These are phyloP conservation scores for Sinotaia quadrata DNA, from an alignment of 2,888 invertebrate species.

Conservation along the genomic window DNA sequence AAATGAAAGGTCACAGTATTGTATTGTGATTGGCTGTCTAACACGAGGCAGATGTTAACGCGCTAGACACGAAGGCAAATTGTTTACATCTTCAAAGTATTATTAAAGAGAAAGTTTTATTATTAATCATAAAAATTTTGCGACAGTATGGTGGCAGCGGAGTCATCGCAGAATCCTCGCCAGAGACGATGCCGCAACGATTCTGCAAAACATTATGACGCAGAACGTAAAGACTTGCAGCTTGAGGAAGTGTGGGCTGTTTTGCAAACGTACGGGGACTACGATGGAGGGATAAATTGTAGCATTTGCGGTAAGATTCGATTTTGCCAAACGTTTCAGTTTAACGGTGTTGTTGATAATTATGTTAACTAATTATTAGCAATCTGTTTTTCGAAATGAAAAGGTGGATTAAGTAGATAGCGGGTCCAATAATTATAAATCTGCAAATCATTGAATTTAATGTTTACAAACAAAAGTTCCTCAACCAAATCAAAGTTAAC, in stretches of 20 bases:
- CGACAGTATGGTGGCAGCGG: conserved; percentile 1
- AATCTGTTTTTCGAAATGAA: too few species aligned
- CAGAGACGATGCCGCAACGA: conserved; percentile 45
- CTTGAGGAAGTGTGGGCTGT: conserved; percentile 54
- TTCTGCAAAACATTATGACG: conserved; percentile 47
- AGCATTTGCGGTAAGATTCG: conserved; percentile 60
- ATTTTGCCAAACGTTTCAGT: too few species aligned
- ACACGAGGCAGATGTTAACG: conserved; percentile 14
- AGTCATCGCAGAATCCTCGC: conserved; percentile 29
- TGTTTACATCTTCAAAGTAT: conserved; percentile 1
- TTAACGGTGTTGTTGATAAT: too few species aligned
- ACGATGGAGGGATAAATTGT: conserved; percentile 65
- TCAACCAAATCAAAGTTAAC: too few species aligned
- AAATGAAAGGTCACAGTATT: conserved; percentile 9
- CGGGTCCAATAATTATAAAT: too few species aligned
- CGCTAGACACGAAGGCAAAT: conserved; percentile 10
- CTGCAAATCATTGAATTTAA: too few species aligned
- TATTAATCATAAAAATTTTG: not conserved
- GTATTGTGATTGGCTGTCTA: conserved; percentile 23
- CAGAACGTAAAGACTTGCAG: conserved; percentile 48
- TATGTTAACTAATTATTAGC: too few species aligned
- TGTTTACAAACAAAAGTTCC: too few species aligned
- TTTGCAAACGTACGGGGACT: conserved; percentile 54
- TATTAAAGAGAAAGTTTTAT: conserved; percentile 13
- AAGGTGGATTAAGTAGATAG: too few species aligned